phyloP scores from a whole-genome alignment of 2,113 vertebrate genomes.

The Vicugna pacos region DNA sequence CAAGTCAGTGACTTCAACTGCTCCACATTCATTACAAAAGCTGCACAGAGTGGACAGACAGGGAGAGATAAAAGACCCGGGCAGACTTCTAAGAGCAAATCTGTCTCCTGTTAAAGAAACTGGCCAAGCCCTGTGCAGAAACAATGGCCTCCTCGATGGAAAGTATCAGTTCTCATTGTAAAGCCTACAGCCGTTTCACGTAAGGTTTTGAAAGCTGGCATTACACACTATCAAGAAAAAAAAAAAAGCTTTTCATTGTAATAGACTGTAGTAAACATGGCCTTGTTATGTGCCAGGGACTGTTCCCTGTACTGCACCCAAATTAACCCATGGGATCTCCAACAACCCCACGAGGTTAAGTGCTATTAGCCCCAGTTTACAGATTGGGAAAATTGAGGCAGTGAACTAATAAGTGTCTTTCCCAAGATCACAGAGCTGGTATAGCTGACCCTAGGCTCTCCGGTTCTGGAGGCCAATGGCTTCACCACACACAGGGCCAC shows the following conservation, averaged over 20 bases:
- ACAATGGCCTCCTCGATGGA: neutral
- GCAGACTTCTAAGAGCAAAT: neutral
- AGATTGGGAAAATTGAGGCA: neutral
- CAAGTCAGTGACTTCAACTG: conserved; percentile 90
- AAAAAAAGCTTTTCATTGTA: neutral
- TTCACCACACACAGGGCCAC: neutral
- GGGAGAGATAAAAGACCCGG: conserved; percentile 64
- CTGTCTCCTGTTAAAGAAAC: neutral
- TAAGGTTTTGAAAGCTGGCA: neutral
- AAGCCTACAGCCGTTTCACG: neutral
- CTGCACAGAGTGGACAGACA: conserved; percentile 76
- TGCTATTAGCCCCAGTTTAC: neutral
- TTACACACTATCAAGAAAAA: neutral
- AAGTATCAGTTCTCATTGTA: neutral
- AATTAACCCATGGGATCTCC: neutral
- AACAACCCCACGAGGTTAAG: neutral
- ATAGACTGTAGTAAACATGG: neutral
- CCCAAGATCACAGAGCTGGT: neutral
- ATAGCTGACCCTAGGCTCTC: neutral
- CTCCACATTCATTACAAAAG: conserved; percentile 87
- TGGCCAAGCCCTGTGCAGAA: neutral
- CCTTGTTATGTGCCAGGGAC: neutral
- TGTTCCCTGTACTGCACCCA: neutral
- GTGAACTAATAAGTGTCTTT: neutral
- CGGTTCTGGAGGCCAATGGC: neutral